Base-by-base conservation (phyloP, 2,888 invertebrate species). In the Epirrhoe alternata region DNA sequence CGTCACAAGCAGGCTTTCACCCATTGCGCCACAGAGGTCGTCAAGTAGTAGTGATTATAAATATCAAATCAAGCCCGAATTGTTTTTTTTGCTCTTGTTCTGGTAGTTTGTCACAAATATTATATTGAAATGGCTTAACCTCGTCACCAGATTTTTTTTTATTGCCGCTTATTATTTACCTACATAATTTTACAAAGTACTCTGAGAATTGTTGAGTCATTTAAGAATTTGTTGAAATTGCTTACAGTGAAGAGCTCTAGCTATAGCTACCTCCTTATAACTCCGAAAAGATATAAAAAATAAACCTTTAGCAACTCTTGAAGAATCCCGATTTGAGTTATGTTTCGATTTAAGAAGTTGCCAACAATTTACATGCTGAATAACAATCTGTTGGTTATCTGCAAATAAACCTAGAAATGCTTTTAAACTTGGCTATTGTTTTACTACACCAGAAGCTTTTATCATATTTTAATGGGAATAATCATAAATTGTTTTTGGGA, bases 291-390 rank as follows among this genome's bases (percentile, higher is more conserved):
- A 66, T 64, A 55, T 54, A 64, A 71, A 70, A 72, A 72, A 65
- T 56, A 57, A 70, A 74, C 69, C 64, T 70, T 74, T 58, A 61
- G 62, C 64, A 72, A 74, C 68, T 70, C 72, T 66, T 64, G 42
- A 64, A 62, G 73, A 70, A 72, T 74, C 66, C 65, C 72, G 70
- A 74, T 74, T 71, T 71, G 72, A 74, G 77, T 79, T 81, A 81
- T 79, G 82, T 87, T 89, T 84, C 84, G 82, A 86, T 89, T 86
- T 83, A 81, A 80, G 80, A 86, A 88, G 81, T 83, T 74, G 73
- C 79, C 60, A 87, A 89, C 86, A 89, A 90, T 90, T 91, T 90
- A 88, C 89, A 90, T 89, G 84, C 82, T 87, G 89, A 89, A 89
- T 89, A 86, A 83, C 80, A 82, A 86, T 83, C 83, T 77, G 79